A percentile compares a stretch with the other conserved stretches of the same genome.
phyloP scores from a whole-genome alignment of 53 echinoderm and acorn worm genomes.

The Patiria pectinifera region DNA sequence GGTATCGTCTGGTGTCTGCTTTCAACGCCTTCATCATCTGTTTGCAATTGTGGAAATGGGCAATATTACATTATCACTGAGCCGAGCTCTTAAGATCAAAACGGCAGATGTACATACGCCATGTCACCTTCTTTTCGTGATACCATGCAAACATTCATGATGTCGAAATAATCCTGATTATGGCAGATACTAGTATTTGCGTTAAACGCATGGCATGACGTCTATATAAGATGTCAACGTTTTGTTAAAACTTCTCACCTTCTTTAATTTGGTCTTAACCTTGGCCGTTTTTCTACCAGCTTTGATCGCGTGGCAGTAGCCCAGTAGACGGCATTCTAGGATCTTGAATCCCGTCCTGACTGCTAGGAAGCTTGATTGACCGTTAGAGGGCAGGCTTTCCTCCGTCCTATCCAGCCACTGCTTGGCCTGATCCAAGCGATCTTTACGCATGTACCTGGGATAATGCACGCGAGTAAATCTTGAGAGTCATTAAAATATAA shows the following conservation, averaged over 20 bases:
- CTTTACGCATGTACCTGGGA: slow-evolving; percentile 75
- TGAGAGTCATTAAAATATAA: neutral
- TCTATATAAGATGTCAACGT: no score
- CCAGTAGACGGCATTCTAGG: slow-evolving; percentile 77
- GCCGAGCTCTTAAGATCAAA: neutral
- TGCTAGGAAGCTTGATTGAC: slow-evolving; percentile 46
- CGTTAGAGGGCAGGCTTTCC: slow-evolving; percentile 61
- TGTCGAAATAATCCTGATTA: no score
- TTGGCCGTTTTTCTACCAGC: slow-evolving; percentile 47
- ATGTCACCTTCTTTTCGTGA: no score
- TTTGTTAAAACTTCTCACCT: slow-evolving; percentile 27
- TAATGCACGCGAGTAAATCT: neutral
- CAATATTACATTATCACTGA: neutral
- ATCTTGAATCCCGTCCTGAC: slow-evolving; percentile 68
- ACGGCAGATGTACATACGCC: neutral
- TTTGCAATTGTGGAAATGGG: neutral
- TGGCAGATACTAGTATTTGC: no score
- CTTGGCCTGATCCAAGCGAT: slow-evolving; percentile 60
- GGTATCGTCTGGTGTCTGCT: slow-evolving; percentile 59
- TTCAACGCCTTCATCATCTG: slow-evolving; percentile 75
- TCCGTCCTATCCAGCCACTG: slow-evolving; percentile 73
- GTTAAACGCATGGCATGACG: no score
- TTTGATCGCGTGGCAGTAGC: slow-evolving; percentile 59
- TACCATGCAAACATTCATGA: no score
- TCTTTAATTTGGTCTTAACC: slow-evolving; percentile 55